Evolutionary conservation across 2,113 vertebrate genomes (phyloP).

Genomic region (Cavia aperea): DNA sequence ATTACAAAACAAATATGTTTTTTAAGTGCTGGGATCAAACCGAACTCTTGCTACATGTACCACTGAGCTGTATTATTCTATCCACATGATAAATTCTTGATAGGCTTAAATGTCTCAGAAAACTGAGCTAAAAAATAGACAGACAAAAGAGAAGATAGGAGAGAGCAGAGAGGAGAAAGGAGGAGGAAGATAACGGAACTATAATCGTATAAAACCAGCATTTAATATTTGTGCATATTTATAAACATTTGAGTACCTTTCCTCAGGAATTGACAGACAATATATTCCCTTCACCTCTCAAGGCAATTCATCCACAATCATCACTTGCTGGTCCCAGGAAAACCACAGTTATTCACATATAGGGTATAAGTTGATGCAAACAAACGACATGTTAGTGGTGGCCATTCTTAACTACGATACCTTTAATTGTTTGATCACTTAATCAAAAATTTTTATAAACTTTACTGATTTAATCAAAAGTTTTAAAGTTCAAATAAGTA

Average conservation of each 20-base stretch:
- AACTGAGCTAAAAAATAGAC: neutral
- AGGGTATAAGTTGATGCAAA: neutral
- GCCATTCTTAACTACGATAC: neutral
- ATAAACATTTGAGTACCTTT: neutral
- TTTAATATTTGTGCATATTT: neutral
- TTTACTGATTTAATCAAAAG: neutral
- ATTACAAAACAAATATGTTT: neutral
- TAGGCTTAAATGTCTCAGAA: neutral
- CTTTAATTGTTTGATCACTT: neutral
- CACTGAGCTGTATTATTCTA: neutral
- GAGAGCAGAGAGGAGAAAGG: neutral
- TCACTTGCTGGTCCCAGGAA: neutral
- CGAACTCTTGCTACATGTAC: neutral
- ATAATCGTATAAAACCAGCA: neutral
- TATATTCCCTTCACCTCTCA: neutral
- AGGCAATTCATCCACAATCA: neutral
- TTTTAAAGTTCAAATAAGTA: slow-evolving; percentile 16
- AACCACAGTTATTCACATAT: neutral
- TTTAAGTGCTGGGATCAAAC: neutral
- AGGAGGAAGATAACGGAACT: neutral
- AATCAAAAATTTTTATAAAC: neutral
- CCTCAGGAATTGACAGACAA: neutral
- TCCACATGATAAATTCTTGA: neutral
- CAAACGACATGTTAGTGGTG: neutral
- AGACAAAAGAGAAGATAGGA: neutral